phyloP scores from a whole-genome alignment of 2,113 vertebrate genomes.

The Etheostoma spectabile region DNA sequence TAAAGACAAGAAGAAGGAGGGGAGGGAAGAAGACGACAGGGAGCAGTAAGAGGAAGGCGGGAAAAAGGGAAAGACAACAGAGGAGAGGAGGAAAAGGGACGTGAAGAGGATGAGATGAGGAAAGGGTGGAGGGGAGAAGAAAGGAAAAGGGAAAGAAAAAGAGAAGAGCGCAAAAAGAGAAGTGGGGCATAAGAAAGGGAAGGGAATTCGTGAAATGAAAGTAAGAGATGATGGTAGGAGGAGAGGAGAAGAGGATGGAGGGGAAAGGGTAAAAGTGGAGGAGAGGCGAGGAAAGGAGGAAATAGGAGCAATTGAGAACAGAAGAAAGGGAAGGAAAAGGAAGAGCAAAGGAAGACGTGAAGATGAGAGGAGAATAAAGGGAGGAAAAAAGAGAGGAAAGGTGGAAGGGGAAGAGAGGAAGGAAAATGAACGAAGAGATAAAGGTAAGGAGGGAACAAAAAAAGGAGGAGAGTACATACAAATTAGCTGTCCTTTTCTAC shows the following conservation, averaged over 20 bases:
- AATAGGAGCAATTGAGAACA: not conserved
- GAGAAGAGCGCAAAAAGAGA: not conserved
- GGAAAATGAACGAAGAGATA: not conserved
- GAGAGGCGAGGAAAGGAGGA: no score
- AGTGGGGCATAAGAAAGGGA: no score
- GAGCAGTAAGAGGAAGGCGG: not conserved
- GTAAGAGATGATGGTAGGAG: not conserved
- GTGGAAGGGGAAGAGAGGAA: not conserved
- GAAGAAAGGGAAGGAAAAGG: not conserved
- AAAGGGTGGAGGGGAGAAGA: not conserved
- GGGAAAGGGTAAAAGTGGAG: not conserved
- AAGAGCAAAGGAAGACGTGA: not conserved
- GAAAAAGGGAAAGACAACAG: not conserved
- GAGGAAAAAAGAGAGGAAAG: not conserved
- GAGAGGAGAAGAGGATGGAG: not conserved
- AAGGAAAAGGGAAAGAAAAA: not conserved
- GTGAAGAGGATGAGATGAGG: not conserved
- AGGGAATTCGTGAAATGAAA: not conserved
- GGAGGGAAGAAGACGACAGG: no score
- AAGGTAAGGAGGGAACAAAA: not conserved
- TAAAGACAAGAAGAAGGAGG: not conserved
- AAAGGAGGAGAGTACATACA: not conserved
- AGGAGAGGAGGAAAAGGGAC: not conserved
- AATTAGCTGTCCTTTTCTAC: constrained; percentile 45
- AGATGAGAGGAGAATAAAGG: not conserved